Conservation (phyloP, 2,888 invertebrate genomes). For the Pardosa pseudoannulata region DNA sequence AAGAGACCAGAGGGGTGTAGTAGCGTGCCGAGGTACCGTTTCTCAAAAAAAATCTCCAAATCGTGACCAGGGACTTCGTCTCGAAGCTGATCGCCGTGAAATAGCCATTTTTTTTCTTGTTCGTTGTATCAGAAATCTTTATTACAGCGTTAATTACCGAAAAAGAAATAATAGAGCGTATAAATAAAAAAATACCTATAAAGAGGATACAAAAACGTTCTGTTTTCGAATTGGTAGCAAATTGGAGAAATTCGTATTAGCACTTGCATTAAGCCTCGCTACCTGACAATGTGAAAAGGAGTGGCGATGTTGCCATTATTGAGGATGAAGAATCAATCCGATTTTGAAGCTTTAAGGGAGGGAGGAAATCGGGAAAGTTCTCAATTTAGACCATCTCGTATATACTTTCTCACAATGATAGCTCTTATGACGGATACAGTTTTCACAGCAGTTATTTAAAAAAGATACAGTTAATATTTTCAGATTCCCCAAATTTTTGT, state of each 20-base stretch:
- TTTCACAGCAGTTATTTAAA: too few species aligned
- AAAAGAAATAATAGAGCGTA: not conserved
- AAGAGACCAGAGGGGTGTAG: not conserved
- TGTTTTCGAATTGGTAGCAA: too few species aligned
- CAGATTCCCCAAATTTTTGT: too few species aligned
- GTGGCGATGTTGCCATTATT: not conserved
- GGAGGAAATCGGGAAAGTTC: too few species aligned
- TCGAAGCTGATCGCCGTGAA: not conserved
- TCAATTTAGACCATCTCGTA: too few species aligned
- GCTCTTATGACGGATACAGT: too few species aligned
- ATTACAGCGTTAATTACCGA: slow-evolving; percentile 58
- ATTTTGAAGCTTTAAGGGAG: not conserved
- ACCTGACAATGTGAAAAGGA: too few species aligned
- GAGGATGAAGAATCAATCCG: slow-evolving; percentile 3
- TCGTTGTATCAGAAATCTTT: slow-evolving; percentile 47
- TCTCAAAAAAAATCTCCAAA: not conserved
- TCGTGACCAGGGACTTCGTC: not conserved
- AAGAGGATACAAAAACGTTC: too few species aligned
- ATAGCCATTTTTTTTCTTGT: not conserved
- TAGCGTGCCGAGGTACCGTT: slow-evolving; percentile 4
- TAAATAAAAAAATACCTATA: not conserved
- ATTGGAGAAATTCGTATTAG: too few species aligned
- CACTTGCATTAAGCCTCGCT: too few species aligned
- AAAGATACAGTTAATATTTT: too few species aligned
- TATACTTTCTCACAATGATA: too few species aligned